Conservation (phyloP, 1,140 invertebrate genomes). For the Lamellibrachia luymesi region DNA sequence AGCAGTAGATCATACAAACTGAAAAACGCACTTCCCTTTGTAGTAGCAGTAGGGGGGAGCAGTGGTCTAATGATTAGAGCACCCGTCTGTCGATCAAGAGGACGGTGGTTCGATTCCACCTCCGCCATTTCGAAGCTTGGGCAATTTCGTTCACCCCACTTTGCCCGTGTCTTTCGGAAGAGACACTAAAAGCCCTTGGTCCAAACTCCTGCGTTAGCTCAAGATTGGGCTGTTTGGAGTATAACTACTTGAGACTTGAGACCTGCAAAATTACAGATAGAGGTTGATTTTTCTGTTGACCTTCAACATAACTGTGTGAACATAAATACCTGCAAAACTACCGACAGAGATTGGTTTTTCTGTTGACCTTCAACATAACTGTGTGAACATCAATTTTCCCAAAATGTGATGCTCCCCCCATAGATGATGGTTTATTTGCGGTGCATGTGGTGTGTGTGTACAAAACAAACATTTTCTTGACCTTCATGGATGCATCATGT, state of each 20-base stretch:
- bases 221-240: no score
- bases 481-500: neutral
- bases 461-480: neutral
- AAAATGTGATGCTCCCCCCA: neutral
- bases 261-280: neutral
- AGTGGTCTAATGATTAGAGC: no score
- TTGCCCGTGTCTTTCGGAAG: no score
- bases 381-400: neutral
- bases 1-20: neutral
- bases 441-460: neutral
- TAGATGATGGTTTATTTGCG: neutral
- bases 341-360: neutral
- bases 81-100: no score
- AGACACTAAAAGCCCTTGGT: no score
- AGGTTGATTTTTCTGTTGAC: neutral
- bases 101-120: no score
- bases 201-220: no score
- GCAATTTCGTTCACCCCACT: no score
- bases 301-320: no score
- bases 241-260: no score
- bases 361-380: neutral
- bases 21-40: neutral
- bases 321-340: neutral
- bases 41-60: neutral
- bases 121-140: no score